Percentiles rank a stretch among this genome's conserved stretches.
Conservation (phyloP, 2,113 vertebrate species). For the Microtus pennsylvanicus region DNA sequence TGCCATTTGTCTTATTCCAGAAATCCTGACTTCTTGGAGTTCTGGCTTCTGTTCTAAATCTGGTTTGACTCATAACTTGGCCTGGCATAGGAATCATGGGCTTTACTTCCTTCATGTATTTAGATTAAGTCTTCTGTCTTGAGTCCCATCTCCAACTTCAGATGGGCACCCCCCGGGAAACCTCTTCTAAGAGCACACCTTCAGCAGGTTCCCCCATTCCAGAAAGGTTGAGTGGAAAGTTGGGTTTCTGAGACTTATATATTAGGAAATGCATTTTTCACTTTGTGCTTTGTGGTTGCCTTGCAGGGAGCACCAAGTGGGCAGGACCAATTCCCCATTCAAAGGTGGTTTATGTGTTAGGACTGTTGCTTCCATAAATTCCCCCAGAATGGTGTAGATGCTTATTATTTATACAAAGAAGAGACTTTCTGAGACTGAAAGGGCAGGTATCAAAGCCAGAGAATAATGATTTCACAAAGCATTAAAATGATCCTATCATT, state of each 20-base stretch:
- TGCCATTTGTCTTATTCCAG: constrained; percentile 2
- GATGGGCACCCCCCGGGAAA: neutral
- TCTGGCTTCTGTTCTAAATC: constrained; percentile 14
- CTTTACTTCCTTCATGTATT: constrained; percentile 14
- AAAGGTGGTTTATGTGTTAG: neutral
- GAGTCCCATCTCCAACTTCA: neutral
- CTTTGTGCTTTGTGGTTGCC: neutral
- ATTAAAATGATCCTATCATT: neutral
- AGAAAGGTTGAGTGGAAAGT: neutral
- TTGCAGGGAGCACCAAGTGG: neutral
- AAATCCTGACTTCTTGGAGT: neutral
- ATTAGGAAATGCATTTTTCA: neutral
- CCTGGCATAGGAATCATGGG: neutral
- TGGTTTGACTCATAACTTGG: constrained; percentile 24
- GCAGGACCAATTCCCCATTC: neutral
- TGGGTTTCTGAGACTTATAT: neutral
- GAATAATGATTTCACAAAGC: neutral
- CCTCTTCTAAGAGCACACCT: constrained; percentile 10
- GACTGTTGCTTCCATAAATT: neutral
- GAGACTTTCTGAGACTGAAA: neutral
- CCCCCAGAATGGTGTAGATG: neutral
- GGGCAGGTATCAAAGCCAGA: neutral
- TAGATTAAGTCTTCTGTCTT: constrained; percentile 28
- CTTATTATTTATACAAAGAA: neutral
- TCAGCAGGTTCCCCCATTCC: neutral